Conservation (phyloP, 1,140 invertebrate genomes). For the Platorchestia sp. region DNA sequence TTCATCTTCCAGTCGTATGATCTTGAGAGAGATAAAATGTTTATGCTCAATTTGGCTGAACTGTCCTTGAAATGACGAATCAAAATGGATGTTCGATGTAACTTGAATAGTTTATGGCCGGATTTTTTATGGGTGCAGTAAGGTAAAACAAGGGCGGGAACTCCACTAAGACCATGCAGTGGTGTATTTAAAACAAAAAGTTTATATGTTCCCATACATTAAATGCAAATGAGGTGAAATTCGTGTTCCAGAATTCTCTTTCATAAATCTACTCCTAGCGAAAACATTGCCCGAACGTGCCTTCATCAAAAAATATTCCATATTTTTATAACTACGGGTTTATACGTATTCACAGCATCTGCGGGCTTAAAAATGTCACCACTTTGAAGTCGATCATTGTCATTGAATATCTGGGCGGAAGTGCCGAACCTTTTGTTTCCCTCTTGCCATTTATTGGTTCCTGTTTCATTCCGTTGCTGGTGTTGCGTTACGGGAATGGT, state of each 20-base stretch:
- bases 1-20: not conserved
- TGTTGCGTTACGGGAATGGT: not conserved
- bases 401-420: not conserved
- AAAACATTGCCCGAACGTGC: not conserved
- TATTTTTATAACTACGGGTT: no score
- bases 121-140: no score
- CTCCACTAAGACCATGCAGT: no score
- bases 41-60: not conserved
- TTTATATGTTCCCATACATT: not conserved
- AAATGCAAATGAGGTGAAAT: not conserved
- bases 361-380: not conserved
- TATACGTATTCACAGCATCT: not conserved
- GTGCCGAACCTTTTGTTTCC: not conserved
- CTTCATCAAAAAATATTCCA: not conserved
- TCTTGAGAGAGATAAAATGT: not conserved
- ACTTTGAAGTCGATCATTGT: not conserved
- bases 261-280: not conserved
- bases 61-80: not conserved
- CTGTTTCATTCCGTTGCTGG: not conserved
- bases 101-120: no score
- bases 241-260: not conserved
- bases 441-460: not conserved
- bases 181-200: not conserved
- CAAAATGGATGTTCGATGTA: not conserved
- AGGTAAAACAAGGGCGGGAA: no score